Evolutionary conservation across 1,140 invertebrate genomes (phyloP), one percentile per base, ranked within the genome.

Genomic region (Mylabris phalerata): DNA sequence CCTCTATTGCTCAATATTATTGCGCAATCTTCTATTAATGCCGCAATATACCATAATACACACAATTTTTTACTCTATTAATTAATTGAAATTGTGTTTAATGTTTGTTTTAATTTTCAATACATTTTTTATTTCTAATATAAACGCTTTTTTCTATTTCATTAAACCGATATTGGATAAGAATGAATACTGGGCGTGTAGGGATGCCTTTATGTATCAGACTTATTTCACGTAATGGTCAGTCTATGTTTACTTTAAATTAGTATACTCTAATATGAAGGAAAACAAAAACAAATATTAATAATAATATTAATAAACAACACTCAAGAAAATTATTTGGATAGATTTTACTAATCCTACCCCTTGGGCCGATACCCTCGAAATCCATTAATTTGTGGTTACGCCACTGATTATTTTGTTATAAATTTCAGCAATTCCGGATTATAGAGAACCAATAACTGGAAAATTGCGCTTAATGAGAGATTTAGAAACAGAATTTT

Each of bases 261-360:
- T 66, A 66, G 64, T 68, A 66, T 66, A 68, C 64, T 68, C 62
- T 61, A 55, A 67, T 63, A 68, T 66, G 55, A 68, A 65, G 64
- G 59, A 4, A 42, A 51, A 40, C 27, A 49, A 46, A 57, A 50
- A 57, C 42, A 50, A 44, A 45, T 50, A 57, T 39, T n/a, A 65
- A 62, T 60, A 64, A 66, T 50, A 44, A 45, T 50, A 57, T 39
- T n/a, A 65, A 62, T 60, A 64, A 66, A 66, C 48, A 32, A 32
- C 32, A 32, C 32, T 32, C 32, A 5, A 32, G 4, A 7, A 32
- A 32, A 32, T 32, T 32, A 32, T 32, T 32, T 32, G 32, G 32
- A 32, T 0, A 5, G 32, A 32, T 32, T 4, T 19, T 19, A 19
- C 1, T 19, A 19, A 19, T 19, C 19, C 19, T 19, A 19, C 19